Evolutionary conservation across 2,113 vertebrate species (phyloP).

Genomic region (Centropristis striata): DNA sequence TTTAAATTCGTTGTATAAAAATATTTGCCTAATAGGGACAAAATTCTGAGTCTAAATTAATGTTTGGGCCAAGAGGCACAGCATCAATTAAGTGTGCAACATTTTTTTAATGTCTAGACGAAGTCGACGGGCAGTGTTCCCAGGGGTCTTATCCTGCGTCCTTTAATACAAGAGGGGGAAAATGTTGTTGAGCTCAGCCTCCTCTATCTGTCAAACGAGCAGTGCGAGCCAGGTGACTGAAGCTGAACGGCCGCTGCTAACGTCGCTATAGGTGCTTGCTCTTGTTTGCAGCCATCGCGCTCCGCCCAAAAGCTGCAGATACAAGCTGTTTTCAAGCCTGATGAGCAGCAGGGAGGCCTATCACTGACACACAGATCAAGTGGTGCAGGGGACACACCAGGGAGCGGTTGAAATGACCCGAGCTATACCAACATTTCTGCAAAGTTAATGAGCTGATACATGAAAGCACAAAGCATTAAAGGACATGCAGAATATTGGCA

Average conservation of each 20-base stretch:
- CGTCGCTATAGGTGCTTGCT: conserved; percentile 45
- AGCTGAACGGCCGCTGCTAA: conserved; percentile 38
- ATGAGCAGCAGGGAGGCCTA: conserved; percentile 49
- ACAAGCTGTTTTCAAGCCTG: conserved; percentile 67
- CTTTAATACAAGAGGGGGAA: conserved; percentile 42
- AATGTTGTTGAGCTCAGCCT: conserved; percentile 54
- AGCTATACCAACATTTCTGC: conserved; percentile 62
- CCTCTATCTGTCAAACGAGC: conserved; percentile 63
- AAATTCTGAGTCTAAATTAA: not conserved
- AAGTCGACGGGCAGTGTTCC: conserved; percentile 28
- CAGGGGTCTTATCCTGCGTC: conserved; percentile 31
- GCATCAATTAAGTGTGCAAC: conserved; percentile 6
- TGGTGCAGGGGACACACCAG: conserved; percentile 46
- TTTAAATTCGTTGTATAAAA: not conserved
- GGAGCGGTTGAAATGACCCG: conserved; percentile 51
- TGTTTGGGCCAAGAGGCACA: conserved; percentile 9
- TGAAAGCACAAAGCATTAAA: conserved; percentile 56
- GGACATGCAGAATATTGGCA: conserved; percentile 60
- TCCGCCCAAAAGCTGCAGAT: conserved; percentile 64
- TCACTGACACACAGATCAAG: conserved; percentile 64
- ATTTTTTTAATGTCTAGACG: conserved; percentile 17
- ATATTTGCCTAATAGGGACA: not conserved
- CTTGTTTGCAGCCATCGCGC: conserved; percentile 49
- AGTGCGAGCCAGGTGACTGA: conserved; percentile 37
- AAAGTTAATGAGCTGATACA: conserved; percentile 72